Conservation (phyloP, 2,113 vertebrate genomes). For the Aplodontia rufa region DNA sequence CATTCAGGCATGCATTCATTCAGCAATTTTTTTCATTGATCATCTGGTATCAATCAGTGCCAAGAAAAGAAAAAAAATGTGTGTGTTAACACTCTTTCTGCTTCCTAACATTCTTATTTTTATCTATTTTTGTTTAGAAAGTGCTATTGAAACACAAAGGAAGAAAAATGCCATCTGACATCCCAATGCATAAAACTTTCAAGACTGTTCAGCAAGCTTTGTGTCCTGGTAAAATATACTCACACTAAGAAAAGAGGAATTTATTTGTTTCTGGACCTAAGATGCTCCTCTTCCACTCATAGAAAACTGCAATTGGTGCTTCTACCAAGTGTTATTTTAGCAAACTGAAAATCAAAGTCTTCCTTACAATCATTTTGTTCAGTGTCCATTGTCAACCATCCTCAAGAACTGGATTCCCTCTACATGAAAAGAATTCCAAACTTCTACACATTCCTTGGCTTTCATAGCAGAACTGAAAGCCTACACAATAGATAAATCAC, state of each 20-base stretch:
- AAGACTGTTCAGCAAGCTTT: not conserved
- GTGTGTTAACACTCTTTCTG: not conserved
- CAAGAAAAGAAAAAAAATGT: not conserved
- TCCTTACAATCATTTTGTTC: not conserved
- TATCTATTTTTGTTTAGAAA: not conserved
- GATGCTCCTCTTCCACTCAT: not conserved
- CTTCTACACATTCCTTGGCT: constrained; percentile 56
- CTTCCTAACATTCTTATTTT: not conserved
- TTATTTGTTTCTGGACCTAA: not conserved
- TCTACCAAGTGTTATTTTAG: not conserved
- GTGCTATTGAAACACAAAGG: not conserved
- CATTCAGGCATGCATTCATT: not conserved
- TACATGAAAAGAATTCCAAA: constrained; percentile 67
- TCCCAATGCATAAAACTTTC: not conserved
- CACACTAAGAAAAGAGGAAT: constrained; percentile 10
- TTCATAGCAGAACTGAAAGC: constrained; percentile 47
- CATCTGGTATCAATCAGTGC: not conserved
- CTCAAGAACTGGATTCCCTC: constrained; percentile 44
- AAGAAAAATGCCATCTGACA: not conserved
- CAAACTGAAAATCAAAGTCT: constrained; percentile 2
- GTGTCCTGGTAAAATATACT: not conserved
- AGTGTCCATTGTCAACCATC: constrained; percentile 41
- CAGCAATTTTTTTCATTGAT: not conserved
- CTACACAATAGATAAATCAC: constrained; percentile 24
- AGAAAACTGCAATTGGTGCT: not conserved